A percentile compares a stretch with the other conserved stretches of the same genome.
Evolutionary conservation across 2,888 invertebrate genomes (phyloP).

Genomic region (Eilema caniola): DNA sequence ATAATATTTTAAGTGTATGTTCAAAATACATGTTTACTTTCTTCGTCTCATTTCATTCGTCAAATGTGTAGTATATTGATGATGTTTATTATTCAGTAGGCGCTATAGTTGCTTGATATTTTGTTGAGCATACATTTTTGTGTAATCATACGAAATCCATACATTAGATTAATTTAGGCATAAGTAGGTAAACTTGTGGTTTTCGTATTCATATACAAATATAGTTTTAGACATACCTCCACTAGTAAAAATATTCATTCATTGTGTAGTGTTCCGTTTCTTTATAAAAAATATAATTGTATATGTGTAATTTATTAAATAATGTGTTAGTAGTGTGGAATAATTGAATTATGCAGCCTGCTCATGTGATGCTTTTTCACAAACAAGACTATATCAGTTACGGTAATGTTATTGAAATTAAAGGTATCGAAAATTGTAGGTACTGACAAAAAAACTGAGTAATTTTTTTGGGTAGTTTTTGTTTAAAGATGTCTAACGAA

Average conservation of each 20-base stretch:
- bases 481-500: no score
- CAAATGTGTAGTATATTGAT: neutral
- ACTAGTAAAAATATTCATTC: neutral
- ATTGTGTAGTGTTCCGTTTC: neutral
- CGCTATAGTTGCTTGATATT: neutral
- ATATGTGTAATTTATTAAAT: neutral
- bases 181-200: slow-evolving; percentile 21
- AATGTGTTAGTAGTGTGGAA: neutral
- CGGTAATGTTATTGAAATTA: neutral
- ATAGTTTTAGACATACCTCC: slow-evolving; percentile 7
- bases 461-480: neutral
- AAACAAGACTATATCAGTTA: neutral
- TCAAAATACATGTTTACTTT: neutral
- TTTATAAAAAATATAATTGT: neutral
- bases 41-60: neutral
- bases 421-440: no score
- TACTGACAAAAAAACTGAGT: neutral
- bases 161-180: slow-evolving; percentile 19
- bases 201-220: slow-evolving; percentile 14
- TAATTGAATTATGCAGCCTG: no score
- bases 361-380: neutral
- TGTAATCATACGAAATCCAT: slow-evolving; percentile 11
- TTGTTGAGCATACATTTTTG: slow-evolving; percentile 10
- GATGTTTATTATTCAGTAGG: neutral
- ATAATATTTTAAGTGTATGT: neutral